Conservation (phyloP, 2,888 invertebrate genomes). For the Resseliella maxima region DNA sequence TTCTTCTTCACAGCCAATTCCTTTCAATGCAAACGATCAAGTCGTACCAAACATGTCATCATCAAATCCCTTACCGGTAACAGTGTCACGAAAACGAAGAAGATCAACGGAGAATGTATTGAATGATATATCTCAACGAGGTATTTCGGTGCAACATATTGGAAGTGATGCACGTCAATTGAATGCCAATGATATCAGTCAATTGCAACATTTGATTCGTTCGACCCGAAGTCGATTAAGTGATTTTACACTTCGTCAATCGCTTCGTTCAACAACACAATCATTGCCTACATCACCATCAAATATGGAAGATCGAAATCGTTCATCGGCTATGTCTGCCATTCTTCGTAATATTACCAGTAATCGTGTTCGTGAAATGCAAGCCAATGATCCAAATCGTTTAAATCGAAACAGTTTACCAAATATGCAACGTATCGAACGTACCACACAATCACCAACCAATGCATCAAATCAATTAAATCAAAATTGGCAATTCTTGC, state of each 20-base stretch:
- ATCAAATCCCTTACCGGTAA: background rate
- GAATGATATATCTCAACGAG: background rate
- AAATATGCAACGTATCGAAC: no score
- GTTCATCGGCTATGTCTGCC: no score
- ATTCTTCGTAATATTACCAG: no score
- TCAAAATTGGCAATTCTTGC: background rate
- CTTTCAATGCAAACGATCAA: conserved; percentile 22
- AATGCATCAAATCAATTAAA: background rate
- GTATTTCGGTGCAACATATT: conserved; percentile 71
- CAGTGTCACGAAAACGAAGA: background rate
- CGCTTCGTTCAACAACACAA: background rate
- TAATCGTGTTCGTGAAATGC: no score
- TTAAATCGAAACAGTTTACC: no score
- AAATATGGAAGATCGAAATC: no score
- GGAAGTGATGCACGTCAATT: conserved; percentile 71
- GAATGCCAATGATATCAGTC: conserved; percentile 69
- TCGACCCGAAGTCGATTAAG: conserved; percentile 1
- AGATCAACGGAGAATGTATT: background rate
- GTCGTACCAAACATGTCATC: conserved; percentile 10
- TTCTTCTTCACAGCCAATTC: background rate
- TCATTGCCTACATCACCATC: no score
- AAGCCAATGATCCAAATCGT: background rate
- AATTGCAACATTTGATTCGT: conserved; percentile 63
- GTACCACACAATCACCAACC: background rate
- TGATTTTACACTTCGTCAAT: background rate